phyloP scores from a whole-genome alignment of 2,113 vertebrate species.

The Tursiops truncatus region DNA sequence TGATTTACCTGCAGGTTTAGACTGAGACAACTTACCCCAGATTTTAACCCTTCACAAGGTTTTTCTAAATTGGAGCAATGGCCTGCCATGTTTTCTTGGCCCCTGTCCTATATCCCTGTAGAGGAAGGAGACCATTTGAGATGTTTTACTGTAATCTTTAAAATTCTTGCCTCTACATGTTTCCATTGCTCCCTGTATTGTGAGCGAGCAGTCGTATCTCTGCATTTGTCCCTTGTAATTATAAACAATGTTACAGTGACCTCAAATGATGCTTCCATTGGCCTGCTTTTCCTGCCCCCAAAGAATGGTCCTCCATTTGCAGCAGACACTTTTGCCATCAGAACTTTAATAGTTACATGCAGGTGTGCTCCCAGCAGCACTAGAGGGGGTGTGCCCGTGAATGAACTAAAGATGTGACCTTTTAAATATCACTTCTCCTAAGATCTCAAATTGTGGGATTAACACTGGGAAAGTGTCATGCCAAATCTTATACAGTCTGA shows the following conservation, averaged over 20 bases:
- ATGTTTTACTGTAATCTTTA: background rate
- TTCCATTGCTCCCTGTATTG: background rate
- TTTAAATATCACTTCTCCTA: background rate
- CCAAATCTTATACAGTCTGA: background rate
- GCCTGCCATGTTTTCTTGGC: background rate
- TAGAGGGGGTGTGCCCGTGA: background rate
- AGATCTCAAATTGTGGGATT: background rate
- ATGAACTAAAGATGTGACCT: background rate
- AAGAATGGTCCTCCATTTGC: background rate
- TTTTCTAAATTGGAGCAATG: background rate
- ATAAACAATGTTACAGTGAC: background rate
- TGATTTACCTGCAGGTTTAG: background rate
- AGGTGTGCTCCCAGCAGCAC: background rate
- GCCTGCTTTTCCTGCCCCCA: background rate
- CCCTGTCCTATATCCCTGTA: background rate
- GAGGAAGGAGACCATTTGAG: background rate
- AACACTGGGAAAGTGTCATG: background rate
- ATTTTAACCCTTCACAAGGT: background rate
- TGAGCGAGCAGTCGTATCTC: background rate
- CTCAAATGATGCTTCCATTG: background rate
- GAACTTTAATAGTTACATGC: background rate
- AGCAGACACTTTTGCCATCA: background rate
- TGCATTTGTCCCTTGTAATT: background rate
- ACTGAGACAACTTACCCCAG: background rate
- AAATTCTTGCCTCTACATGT: background rate